Base-by-base conservation (phyloP, 2,797 vertebrate species). In the Distichodus sexfasciatus region DNA sequence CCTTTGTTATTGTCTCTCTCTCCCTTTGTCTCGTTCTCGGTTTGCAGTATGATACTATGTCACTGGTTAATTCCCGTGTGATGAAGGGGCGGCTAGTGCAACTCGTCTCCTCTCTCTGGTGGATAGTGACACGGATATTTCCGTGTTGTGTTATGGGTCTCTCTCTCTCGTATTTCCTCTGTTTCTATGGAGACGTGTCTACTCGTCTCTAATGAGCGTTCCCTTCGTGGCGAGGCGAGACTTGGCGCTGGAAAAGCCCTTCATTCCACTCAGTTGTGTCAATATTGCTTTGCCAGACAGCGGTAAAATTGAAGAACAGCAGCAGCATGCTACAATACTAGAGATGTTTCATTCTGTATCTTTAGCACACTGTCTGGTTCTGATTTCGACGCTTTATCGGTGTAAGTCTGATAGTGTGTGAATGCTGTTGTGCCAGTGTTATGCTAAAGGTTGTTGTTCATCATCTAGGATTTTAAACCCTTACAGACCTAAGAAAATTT, bases 121-220 rank as follows among this genome's bases (percentile, higher is more conserved):
- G 28, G 15, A 29, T 19, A 14, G 35, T 19, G 33, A 58, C 26
- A 11, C 0, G 41, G 12, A 15, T 24, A 17, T 38, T 19, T 4
- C 40, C 1, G 14, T 15, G 14, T 15, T 10, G 10, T n/a, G n/a
- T n/a, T n/a, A n/a, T n/a, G n/a, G n/a, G n/a, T 40, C 38, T 40
- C 38, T 1, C 38, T 40, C 38, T 40, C 38, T 40, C 38, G n/a
- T 28, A 10, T 41, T 15, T 41, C 81, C 81, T 88, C 85, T 87
- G 93, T 93, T 93, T 92, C 92, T 91, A 93, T 94, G 91, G 92
- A 66, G 88, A 94, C 84, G 77, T 83, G 86, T 83, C 83, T 72
- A 76, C 55, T 72, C 58, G 29, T 87, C 79, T 85, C 80, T 43
- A 19, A 76, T 65, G 80, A 80, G 82, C 72, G 44, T 78, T 82